Evolutionary conservation across 2,113 vertebrate species (phyloP).

Genomic region (Paraplagusia blochii): DNA sequence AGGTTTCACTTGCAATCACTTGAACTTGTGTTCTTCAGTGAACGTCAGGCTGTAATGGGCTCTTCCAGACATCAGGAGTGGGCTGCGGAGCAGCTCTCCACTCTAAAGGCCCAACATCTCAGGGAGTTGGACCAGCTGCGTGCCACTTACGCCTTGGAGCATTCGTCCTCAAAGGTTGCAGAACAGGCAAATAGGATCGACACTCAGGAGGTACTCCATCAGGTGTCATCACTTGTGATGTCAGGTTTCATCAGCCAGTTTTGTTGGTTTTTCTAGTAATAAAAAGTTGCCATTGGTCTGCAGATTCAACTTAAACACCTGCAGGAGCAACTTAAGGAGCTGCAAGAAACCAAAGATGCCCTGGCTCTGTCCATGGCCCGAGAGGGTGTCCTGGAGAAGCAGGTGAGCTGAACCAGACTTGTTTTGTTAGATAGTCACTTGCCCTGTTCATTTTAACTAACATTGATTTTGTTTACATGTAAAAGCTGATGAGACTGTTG

Average conservation of each 20-base stretch:
- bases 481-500: slow-evolving; percentile 82
- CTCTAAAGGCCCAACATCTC: slow-evolving; percentile 79
- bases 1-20: background rate
- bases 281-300: background rate
- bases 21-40: too few relatives aligned
- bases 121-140: slow-evolving; percentile 79
- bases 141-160: slow-evolving; percentile 80
- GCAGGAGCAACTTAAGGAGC: slow-evolving; percentile 81
- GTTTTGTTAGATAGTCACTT: background rate
- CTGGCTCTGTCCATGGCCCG: slow-evolving; percentile 79
- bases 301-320: slow-evolving; percentile 85
- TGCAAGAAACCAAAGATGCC: slow-evolving; percentile 78
- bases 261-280: background rate
- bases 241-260: too few relatives aligned
- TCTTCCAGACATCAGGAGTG: slow-evolving; percentile 76
- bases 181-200: slow-evolving; percentile 81
- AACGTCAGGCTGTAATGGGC: background rate
- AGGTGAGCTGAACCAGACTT: slow-evolving; percentile 22
- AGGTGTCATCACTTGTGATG: background rate
- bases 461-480: slow-evolving; percentile 7
- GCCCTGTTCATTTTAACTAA: too few relatives aligned
- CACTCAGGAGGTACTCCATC: slow-evolving; percentile 82
- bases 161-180: slow-evolving; percentile 85
- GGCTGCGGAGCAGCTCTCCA: slow-evolving; percentile 71
- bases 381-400: slow-evolving; percentile 83